phyloP scores from a whole-genome alignment of 2,888 invertebrate genomes.

The Pedicia rivosa region DNA sequence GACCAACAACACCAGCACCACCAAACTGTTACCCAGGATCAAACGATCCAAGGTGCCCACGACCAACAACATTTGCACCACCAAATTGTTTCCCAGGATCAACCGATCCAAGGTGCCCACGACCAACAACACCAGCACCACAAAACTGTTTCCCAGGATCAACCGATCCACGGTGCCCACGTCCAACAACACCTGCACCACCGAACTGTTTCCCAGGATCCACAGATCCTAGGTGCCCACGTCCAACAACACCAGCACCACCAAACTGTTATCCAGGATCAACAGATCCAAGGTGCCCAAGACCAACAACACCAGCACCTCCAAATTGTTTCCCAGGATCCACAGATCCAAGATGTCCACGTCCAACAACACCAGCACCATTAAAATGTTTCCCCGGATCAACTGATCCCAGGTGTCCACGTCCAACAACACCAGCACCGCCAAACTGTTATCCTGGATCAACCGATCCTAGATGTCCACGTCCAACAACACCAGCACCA shows the following conservation, averaged over 20 bases:
- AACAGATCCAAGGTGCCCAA: conserved; percentile 21
- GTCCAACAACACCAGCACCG: conserved; percentile 22
- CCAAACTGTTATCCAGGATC: conserved; percentile 21
- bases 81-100: conserved; percentile 24
- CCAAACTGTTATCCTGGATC: conserved; percentile 17
- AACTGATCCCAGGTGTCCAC: conserved; percentile 22
- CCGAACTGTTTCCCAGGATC: conserved; percentile 29
- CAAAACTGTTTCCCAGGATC: conserved; percentile 21
- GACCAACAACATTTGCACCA: conserved; percentile 14
- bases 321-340: conserved; percentile 29
- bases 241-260: conserved; percentile 17
- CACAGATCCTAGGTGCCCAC: conserved; percentile 20
- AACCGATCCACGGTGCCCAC: conserved; percentile 21
- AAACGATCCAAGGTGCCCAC: conserved; percentile 18
- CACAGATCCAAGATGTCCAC: conserved; percentile 24
- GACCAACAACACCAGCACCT: conserved; percentile 11
- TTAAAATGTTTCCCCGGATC: conserved; percentile 19
- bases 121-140: conserved; percentile 17
- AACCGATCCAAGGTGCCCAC: conserved; percentile 21
- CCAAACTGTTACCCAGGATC: no score
- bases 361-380: conserved; percentile 14
- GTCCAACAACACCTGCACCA: conserved; percentile 11
- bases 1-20: conserved; percentile 12
- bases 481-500: conserved; percentile 14
- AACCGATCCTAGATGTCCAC: conserved; percentile 19